These are phyloP conservation scores for Anoplius nigerrimus DNA, from an alignment of 2,888 invertebrate species.

Conservation along the genomic window DNA sequence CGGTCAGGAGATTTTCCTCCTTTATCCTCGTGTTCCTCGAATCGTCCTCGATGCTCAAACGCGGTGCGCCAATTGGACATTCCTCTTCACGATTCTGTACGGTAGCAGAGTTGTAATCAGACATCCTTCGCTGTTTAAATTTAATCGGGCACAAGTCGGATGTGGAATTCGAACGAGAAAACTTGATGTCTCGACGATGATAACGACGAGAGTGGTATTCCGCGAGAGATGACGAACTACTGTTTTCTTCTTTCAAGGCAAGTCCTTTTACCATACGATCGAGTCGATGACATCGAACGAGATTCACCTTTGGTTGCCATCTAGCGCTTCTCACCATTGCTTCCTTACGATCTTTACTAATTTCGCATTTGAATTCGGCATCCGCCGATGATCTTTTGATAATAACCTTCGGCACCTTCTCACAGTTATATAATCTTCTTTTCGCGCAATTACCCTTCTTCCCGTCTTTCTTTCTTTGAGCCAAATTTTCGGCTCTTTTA, in stretches of 20 bases:
- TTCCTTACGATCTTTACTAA: constrained; percentile 63
- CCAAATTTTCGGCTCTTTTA: no score
- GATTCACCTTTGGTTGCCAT: constrained; percentile 71
- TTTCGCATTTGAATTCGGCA: constrained; percentile 71
- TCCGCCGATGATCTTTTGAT: constrained; percentile 70
- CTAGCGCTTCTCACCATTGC: constrained; percentile 59
- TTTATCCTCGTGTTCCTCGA: neutral
- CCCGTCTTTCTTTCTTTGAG: constrained; percentile 36
- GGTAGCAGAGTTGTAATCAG: constrained; percentile 37
- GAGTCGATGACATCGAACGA: constrained; percentile 65
- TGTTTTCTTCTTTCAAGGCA: constrained; percentile 39
- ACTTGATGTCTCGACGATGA: constrained; percentile 34
- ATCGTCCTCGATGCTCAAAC: neutral
- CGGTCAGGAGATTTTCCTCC: no score
- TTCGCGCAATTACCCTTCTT: constrained; percentile 2
- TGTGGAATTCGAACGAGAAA: constrained; percentile 56
- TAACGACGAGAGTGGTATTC: neutral
- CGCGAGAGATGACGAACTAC: neutral
- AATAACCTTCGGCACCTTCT: constrained; percentile 71
- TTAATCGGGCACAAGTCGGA: constrained; percentile 48
- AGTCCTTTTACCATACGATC: constrained; percentile 70
- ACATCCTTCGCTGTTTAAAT: constrained; percentile 49
- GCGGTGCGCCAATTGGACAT: no score
- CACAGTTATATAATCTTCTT: constrained; percentile 37
- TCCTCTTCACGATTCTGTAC: no score